Evolutionary conservation across 2,888 invertebrate genomes (phyloP), one percentile per base, ranked within the genome.

Genomic region (Stenodema calcarata): DNA sequence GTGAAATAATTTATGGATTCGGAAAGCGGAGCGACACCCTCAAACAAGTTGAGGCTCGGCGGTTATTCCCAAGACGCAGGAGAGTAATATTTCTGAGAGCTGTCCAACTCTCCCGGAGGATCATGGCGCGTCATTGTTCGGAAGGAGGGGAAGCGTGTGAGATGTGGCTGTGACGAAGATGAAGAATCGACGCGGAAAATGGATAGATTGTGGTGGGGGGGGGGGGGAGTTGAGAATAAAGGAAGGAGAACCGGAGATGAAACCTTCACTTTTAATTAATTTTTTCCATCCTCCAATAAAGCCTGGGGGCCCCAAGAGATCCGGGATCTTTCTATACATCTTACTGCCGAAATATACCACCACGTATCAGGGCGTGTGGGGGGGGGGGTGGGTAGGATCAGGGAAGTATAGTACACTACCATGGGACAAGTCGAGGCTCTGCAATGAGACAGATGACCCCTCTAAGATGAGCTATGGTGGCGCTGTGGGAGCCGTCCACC

Each of bases 71-170:
- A 23, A 23, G 23, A 4, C 23, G 23, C 14, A 0, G 27, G 27
- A 62, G 62, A 62, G 62, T 62, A 62, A 62, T 62, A 62, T 62
- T 62, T 62, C 62, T 62, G 62, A 62, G 62, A 62, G 62, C 62
- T 62, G 62, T 62, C 62, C 62, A 62, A 62, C 62, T 62, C 62
- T 62, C 62, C 62, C 62, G 27, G 23, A 62, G 62, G 62, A 62
- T 62, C 62, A 62, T 18, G 62, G 62, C 62, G 62, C 23, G 62
- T 23, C 23, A 62, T 62, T 62, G 62, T 62, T 23, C 0, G 14
- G 47, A 18, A 11, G 23, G 23, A 62, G 62, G 18, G n/a, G 50
- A n/a, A 4, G 50, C 0, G 62, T 23, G 62, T 62, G 62, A 12
- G 62, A 62, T 62, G 62, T 27, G 62, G 62, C 6, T 54, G 7